phyloP scores from a whole-genome alignment of 2,113 vertebrate genomes.

The Lepisosteus osseus region DNA sequence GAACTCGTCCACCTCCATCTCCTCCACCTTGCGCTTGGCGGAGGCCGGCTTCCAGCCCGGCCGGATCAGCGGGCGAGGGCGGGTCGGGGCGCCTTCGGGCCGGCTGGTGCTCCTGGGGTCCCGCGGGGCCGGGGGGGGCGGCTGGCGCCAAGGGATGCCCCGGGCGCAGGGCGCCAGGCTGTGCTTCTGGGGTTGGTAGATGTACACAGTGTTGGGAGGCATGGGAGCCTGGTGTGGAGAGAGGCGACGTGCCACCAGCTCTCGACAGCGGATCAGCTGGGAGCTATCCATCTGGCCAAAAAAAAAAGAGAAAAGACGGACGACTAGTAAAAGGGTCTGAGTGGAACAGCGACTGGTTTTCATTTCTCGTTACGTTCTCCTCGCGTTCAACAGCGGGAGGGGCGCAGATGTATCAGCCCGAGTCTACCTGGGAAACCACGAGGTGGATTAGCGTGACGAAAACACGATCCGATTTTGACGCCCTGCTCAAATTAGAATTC shows the following conservation, averaged over 20 bases:
- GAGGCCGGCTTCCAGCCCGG: slow-evolving; percentile 73
- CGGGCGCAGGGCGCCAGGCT: slow-evolving; percentile 67
- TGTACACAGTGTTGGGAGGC: slow-evolving; percentile 90
- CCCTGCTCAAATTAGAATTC: too few relatives aligned
- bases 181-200: slow-evolving; percentile 86
- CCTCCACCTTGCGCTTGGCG: slow-evolving; percentile 92
- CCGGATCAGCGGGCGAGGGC: slow-evolving; percentile 58
- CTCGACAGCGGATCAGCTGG: slow-evolving; percentile 88
- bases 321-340: neutral
- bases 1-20: slow-evolving; percentile 97
- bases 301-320: neutral
- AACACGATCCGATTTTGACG: too few relatives aligned
- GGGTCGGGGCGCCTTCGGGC: slow-evolving; percentile 53
- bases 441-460: too few relatives aligned
- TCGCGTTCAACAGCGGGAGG: too few relatives aligned
- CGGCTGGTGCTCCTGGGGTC: slow-evolving; percentile 60
- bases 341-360: neutral
- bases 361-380: too few relatives aligned
- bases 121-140: slow-evolving; percentile 67
- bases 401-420: too few relatives aligned
- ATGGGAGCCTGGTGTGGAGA: slow-evolving; percentile 79
- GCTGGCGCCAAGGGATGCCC: slow-evolving; percentile 58
- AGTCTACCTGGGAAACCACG: too few relatives aligned
- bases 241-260: slow-evolving; percentile 84
- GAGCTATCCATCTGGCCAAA: slow-evolving; percentile 80